These are phyloP conservation scores for Eupithecia abbreviata DNA, from an alignment of 2,888 invertebrate genomes.

Conservation along the genomic window DNA sequence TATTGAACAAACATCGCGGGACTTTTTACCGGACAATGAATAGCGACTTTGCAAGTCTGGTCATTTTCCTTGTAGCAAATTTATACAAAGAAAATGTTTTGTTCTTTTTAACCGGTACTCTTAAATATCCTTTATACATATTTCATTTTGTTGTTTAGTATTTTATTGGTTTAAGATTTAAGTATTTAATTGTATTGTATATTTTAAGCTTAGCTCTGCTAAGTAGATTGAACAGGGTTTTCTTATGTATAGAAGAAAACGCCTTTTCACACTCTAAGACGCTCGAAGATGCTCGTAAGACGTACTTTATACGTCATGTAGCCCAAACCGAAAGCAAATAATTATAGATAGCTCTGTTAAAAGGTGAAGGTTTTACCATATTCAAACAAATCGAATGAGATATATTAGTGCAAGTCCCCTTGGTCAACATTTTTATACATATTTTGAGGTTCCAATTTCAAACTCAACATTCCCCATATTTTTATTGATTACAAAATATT, in stretches of 20 bases:
- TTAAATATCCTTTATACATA: neutral
- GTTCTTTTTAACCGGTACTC: neutral
- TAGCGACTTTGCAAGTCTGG: conserved; percentile 5
- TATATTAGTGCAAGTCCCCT: too few relatives aligned
- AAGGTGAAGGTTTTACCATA: too few relatives aligned
- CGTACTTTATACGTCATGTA: too few relatives aligned
- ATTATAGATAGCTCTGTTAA: neutral
- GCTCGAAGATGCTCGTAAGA: too few relatives aligned
- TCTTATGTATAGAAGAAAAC: neutral
- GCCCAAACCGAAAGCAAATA: too few relatives aligned
- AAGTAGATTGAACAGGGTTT: neutral
- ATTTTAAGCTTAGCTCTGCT: neutral
- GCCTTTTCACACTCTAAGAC: too few relatives aligned
- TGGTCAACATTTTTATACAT: too few relatives aligned
- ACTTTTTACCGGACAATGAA: conserved; percentile 17
- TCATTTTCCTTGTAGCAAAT: conserved; percentile 15
- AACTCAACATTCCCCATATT: too few relatives aligned
- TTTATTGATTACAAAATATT: too few relatives aligned
- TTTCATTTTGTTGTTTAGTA: neutral
- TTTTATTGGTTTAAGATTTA: neutral
- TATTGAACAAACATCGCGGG: conserved; percentile 6
- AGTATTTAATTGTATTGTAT: neutral
- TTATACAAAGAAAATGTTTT: neutral
- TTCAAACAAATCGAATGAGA: too few relatives aligned
- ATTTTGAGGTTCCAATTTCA: too few relatives aligned